phyloP scores from a whole-genome alignment of 1,140 invertebrate genomes.

The Antheraea mylitta region DNA sequence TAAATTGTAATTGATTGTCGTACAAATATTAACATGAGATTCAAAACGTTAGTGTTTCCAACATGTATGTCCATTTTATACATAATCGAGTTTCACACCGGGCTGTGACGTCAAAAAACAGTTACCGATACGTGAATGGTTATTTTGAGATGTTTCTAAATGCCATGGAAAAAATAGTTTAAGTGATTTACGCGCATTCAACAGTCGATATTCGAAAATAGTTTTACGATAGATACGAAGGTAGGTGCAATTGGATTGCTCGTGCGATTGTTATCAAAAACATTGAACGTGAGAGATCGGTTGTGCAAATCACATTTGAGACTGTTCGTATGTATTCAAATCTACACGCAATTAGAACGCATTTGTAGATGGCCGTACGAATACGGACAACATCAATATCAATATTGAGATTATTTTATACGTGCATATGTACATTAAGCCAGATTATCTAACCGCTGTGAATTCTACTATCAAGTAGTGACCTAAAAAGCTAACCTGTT shows the following conservation, averaged over 20 bases:
- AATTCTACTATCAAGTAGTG: neutral
- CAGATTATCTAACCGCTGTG: neutral
- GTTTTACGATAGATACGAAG: slow-evolving; percentile 56
- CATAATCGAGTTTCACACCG: slow-evolving; percentile 4
- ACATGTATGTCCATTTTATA: slow-evolving; percentile 7
- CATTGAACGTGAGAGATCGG: slow-evolving; percentile 1
- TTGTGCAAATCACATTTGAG: neutral
- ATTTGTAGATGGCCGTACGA: neutral
- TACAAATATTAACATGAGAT: no score
- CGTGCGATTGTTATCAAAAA: neutral
- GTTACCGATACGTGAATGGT: slow-evolving; percentile 43
- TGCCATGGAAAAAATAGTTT: slow-evolving; percentile 52
- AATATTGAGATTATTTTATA: neutral
- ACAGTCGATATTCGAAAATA: slow-evolving; percentile 55
- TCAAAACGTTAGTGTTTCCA: neutral
- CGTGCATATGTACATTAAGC: neutral
- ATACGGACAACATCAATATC: neutral
- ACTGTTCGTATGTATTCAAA: neutral
- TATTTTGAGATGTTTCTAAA: slow-evolving; percentile 63
- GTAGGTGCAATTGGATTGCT: slow-evolving; percentile 19
- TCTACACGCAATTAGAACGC: neutral
- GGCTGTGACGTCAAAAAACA: slow-evolving; percentile 45
- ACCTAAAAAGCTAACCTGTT: slow-evolving; percentile 1
- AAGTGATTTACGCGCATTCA: slow-evolving; percentile 62
- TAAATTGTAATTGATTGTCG: no score